Conservation (phyloP, 2,888 invertebrate genomes). For the Seladonia tumulorum region DNA sequence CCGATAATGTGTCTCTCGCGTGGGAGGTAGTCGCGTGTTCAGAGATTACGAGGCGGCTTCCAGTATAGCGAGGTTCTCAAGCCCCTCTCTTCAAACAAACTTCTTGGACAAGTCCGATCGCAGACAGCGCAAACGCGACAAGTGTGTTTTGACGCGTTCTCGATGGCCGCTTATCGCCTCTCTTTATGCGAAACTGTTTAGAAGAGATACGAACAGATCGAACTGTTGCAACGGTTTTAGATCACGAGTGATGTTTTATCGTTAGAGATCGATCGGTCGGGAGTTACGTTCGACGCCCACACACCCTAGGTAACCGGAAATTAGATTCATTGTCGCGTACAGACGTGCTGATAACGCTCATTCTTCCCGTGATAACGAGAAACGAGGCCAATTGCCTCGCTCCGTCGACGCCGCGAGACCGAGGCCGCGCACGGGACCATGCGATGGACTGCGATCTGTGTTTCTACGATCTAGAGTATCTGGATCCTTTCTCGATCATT, state of each 20-base stretch:
- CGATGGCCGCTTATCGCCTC: neutral
- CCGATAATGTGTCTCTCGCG: neutral
- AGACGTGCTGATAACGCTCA: constrained; percentile 60
- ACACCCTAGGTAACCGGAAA: constrained; percentile 46
- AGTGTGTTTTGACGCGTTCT: constrained; percentile 1
- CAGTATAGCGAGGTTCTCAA: neutral
- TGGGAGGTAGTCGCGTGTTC: neutral
- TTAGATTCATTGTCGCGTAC: constrained; percentile 58
- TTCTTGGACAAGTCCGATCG: neutral
- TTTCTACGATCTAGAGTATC: neutral
- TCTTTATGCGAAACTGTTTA: neutral
- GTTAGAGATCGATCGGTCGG: constrained; percentile 9
- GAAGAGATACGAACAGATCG: neutral
- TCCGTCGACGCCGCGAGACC: constrained; percentile 44
- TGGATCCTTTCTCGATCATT: neutral
- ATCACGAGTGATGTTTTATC: neutral
- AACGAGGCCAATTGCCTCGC: constrained; percentile 64
- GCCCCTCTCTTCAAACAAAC: neutral
- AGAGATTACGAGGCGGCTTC: neutral
- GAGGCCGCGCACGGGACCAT: neutral
- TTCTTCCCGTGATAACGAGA: constrained; percentile 61
- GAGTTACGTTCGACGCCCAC: neutral
- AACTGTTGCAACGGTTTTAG: neutral
- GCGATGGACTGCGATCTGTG: neutral
- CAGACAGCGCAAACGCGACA: neutral